These are phyloP conservation scores for Asteroscopus sphinx DNA, from an alignment of 2,888 invertebrate genomes.

Conservation along the genomic window DNA sequence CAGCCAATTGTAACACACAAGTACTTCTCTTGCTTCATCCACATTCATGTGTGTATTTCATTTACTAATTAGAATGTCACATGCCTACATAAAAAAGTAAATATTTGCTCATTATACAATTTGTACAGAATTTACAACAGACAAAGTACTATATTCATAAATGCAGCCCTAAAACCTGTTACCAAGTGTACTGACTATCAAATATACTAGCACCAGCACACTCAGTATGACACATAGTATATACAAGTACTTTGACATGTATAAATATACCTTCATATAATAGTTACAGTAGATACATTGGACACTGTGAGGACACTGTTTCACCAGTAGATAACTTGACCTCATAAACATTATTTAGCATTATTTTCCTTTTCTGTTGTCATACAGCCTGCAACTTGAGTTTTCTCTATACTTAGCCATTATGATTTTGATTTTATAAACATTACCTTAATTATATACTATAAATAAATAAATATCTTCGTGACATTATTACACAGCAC, in stretches of 20 bases:
- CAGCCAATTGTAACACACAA: too few species aligned
- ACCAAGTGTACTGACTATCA: slow-evolving; percentile 2
- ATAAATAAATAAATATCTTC: too few species aligned
- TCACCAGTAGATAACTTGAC: slow-evolving; percentile 39
- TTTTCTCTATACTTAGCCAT: slow-evolving; percentile 31
- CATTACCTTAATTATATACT: neutral
- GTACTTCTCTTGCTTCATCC: too few species aligned
- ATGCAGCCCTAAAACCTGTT: slow-evolving; percentile 3
- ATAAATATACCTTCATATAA: slow-evolving; percentile 16
- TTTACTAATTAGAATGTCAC: neutral
- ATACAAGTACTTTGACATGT: slow-evolving; percentile 25
- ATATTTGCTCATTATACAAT: neutral
- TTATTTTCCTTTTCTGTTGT: slow-evolving; percentile 51
- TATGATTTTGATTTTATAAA: neutral
- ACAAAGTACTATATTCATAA: slow-evolving; percentile 1
- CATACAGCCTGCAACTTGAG: slow-evolving; percentile 28
- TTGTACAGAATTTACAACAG: neutral
- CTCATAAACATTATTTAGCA: slow-evolving; percentile 48
- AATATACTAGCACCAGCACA: slow-evolving; percentile 3
- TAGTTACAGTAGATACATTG: slow-evolving; percentile 10
- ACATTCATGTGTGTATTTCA: too few species aligned
- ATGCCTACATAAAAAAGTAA: neutral
- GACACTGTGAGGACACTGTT: slow-evolving; percentile 26
- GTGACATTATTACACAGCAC: too few species aligned
- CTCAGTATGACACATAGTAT: slow-evolving; percentile 33